phyloP scores from a whole-genome alignment of 2,888 invertebrate genomes.

The Pinctada fucata region DNA sequence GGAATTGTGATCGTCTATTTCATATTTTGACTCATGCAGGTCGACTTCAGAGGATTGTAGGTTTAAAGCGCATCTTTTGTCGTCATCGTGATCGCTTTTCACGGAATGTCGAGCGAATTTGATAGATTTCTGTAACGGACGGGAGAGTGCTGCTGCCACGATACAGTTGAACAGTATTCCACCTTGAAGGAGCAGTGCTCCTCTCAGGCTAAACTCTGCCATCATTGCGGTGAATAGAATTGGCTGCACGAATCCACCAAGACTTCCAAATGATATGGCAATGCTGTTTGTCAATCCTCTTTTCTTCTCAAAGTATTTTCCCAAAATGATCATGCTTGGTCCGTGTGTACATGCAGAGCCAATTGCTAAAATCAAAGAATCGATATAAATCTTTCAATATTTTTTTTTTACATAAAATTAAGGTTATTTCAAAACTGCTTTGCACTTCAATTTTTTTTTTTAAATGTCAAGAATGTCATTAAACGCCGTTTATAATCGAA shows the following conservation, averaged over 20 bases:
- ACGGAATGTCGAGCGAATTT: background rate
- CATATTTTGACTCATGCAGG: background rate
- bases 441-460: too few species aligned
- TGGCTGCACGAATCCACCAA: slow-evolving; percentile 22
- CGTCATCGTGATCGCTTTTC: too few species aligned
- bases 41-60: background rate
- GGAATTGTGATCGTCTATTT: background rate
- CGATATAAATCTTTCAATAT: background rate
- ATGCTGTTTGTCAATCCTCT: slow-evolving; percentile 28
- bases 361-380: slow-evolving; percentile 17
- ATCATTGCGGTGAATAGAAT: slow-evolving; percentile 24
- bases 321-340: slow-evolving; percentile 25
- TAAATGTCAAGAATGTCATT: too few species aligned
- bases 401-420: too few species aligned
- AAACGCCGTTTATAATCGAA: too few species aligned
- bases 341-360: slow-evolving; percentile 28
- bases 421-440: too few species aligned
- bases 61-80: background rate
- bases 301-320: slow-evolving; percentile 28
- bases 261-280: slow-evolving; percentile 24
- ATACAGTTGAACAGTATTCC: slow-evolving; percentile 20
- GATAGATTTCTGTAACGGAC: slow-evolving; percentile 11
- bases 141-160: slow-evolving; percentile 17
- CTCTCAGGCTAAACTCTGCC: slow-evolving; percentile 15
- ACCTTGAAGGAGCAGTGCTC: slow-evolving; percentile 27